A percentile compares a stretch with the other conserved stretches of the same genome.
Evolutionary conservation across 2,888 invertebrate species (phyloP).

Genomic region (Aplocera efformata): DNA sequence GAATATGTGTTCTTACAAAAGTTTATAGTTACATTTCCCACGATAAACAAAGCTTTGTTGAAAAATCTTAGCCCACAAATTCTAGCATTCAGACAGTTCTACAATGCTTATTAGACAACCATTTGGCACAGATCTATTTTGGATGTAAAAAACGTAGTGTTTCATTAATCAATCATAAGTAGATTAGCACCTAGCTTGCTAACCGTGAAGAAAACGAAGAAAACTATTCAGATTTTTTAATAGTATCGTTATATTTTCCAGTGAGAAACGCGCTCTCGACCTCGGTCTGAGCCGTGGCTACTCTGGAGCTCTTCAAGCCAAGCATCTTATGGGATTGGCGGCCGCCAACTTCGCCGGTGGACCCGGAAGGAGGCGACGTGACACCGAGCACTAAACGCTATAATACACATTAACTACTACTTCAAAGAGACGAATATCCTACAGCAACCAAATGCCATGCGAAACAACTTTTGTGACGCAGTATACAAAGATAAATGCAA

Average conservation of each 20-base stretch:
- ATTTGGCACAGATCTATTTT: too few relatives aligned
- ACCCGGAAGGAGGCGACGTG: slow-evolving; percentile 92
- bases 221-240: too few relatives aligned
- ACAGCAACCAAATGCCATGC: neutral
- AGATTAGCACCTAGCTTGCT: too few relatives aligned
- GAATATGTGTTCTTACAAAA: too few relatives aligned
- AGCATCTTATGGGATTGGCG: slow-evolving; percentile 94
- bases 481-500: neutral
- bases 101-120: too few relatives aligned
- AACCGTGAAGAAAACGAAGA: too few relatives aligned
- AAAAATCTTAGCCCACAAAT: too few relatives aligned
- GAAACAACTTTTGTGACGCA: neutral
- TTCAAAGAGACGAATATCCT: slow-evolving; percentile 31
- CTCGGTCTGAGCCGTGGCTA: slow-evolving; percentile 93
- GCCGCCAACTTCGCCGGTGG: slow-evolving; percentile 94
- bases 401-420: slow-evolving; percentile 25
- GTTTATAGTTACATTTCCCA: too few relatives aligned
- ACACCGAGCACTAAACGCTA: slow-evolving; percentile 58
- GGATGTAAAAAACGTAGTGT: too few relatives aligned
- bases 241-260: slow-evolving; percentile 47
- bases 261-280: slow-evolving; percentile 92
- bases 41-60: too few relatives aligned
- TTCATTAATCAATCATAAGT: too few relatives aligned
- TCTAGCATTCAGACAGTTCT: too few relatives aligned
- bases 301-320: slow-evolving; percentile 94